Evolutionary conservation across 2,797 vertebrate species (phyloP).

Genomic region (Hippopotamyrus pictus): DNA sequence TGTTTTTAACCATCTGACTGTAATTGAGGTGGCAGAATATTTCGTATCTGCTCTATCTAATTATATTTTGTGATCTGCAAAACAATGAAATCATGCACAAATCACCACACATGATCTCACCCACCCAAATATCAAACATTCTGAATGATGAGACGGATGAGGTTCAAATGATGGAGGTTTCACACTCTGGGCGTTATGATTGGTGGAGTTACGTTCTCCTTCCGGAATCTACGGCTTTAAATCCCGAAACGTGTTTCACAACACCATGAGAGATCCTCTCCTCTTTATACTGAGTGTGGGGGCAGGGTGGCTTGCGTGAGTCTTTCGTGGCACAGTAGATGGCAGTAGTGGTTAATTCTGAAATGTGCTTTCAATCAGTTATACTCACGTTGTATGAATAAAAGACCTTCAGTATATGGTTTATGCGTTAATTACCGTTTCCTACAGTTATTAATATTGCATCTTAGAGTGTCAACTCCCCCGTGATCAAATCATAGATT

Average conservation of each 20-base stretch:
- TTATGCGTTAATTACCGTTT: neutral
- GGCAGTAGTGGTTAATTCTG: slow-evolving; percentile 39
- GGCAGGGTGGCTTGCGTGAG: neutral
- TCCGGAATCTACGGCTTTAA: neutral
- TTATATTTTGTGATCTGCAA: neutral
- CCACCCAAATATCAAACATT: neutral
- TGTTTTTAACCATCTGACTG: neutral
- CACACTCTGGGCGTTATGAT: neutral
- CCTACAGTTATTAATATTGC: neutral
- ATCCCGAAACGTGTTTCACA: neutral
- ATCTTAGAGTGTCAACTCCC: neutral
- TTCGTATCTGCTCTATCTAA: neutral
- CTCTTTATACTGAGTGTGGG: neutral
- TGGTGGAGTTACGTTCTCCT: neutral
- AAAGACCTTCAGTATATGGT: neutral
- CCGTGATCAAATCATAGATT: neutral
- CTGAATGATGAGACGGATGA: neutral
- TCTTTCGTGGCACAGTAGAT: slow-evolving; percentile 39
- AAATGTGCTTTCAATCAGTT: neutral
- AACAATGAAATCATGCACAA: neutral
- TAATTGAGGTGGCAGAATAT: neutral
- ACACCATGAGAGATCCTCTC: neutral
- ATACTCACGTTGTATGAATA: neutral
- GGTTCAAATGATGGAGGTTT: neutral
- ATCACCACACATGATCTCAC: neutral